phyloP scores from a whole-genome alignment of 2,797 vertebrate species.

The Acestrorhynchus altus region DNA sequence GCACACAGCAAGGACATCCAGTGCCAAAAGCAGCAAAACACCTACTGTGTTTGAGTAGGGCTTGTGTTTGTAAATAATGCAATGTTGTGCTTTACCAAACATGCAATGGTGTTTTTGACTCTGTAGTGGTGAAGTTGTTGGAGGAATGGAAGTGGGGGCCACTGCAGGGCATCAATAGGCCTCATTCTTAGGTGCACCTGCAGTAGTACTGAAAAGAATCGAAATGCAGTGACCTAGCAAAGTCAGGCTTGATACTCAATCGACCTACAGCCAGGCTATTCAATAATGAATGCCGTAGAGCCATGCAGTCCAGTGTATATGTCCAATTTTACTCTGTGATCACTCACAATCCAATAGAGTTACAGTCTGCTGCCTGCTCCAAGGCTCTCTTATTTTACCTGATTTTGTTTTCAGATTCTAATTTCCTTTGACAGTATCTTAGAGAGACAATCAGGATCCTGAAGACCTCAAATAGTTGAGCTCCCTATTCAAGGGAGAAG shows the following conservation, averaged over 20 bases:
- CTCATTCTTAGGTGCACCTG: not conserved
- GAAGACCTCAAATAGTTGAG: not conserved
- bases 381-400: constrained; percentile 17
- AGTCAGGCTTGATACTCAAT: constrained; percentile 46
- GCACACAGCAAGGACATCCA: no score
- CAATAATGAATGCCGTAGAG: constrained; percentile 48
- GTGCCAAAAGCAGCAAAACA: no score
- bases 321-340: constrained; percentile 45
- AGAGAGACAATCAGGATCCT: not conserved
- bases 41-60: no score
- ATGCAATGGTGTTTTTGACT: no score
- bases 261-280: constrained; percentile 60
- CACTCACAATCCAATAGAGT: constrained; percentile 20
- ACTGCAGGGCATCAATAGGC: constrained; percentile 3
- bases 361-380: constrained; percentile 4
- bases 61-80: no score
- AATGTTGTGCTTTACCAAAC: no score
- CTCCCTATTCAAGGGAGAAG: not conserved
- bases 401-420: constrained; percentile 13
- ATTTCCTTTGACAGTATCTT: constrained; percentile 29
- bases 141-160: not conserved
- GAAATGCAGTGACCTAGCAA: constrained; percentile 34
- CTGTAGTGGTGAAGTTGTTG: no score
- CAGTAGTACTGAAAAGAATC: constrained; percentile 20
- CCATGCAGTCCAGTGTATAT: constrained; percentile 23